phyloP scores from a whole-genome alignment of 1,140 invertebrate genomes.

The Drosophila cardini region DNA sequence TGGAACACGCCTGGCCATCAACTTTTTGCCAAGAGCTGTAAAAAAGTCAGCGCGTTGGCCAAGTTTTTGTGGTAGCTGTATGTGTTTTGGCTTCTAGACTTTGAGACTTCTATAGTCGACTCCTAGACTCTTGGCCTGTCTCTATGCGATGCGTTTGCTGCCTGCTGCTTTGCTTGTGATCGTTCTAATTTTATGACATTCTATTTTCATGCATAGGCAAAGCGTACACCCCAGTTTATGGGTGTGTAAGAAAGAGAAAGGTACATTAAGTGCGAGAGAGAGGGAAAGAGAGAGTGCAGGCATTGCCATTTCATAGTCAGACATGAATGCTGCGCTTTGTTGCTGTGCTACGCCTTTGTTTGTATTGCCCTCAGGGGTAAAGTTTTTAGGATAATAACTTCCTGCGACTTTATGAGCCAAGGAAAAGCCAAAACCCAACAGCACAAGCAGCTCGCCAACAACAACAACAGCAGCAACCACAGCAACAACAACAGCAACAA shows the following conservation, averaged over 20 bases:
- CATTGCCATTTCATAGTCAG: constrained; percentile 77
- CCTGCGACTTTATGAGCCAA: constrained; percentile 81
- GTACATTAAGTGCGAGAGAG: no score
- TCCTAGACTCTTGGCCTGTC: constrained; percentile 6
- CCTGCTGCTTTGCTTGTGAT: constrained; percentile 55
- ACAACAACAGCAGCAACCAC: constrained; percentile 35
- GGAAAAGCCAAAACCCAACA: constrained; percentile 70
- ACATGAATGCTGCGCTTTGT: constrained; percentile 80
- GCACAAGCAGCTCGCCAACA: constrained; percentile 28
- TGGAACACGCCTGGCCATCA: constrained; percentile 66
- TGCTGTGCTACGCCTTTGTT: constrained; percentile 80
- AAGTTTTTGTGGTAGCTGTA: constrained; percentile 47
- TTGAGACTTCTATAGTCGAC: constrained; percentile 11
- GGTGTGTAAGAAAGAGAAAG: constrained; percentile 7
- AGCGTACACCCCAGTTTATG: constrained; percentile 42
- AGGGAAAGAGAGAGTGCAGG: constrained; percentile 22
- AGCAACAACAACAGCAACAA: constrained; percentile 34
- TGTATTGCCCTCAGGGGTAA: constrained; percentile 83
- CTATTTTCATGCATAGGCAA: constrained; percentile 79
- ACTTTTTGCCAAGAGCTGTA: constrained; percentile 76
- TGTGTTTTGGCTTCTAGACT: background rate
- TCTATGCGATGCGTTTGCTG: constrained; percentile 25
- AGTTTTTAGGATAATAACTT: constrained; percentile 84
- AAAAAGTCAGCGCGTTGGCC: constrained; percentile 68
- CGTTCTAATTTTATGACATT: constrained; percentile 83